A percentile compares a stretch with the other conserved stretches of the same genome.
These are phyloP conservation scores for Brachionus paranguensis DNA, from an alignment of 1,140 invertebrate species.

Conservation along the genomic window DNA sequence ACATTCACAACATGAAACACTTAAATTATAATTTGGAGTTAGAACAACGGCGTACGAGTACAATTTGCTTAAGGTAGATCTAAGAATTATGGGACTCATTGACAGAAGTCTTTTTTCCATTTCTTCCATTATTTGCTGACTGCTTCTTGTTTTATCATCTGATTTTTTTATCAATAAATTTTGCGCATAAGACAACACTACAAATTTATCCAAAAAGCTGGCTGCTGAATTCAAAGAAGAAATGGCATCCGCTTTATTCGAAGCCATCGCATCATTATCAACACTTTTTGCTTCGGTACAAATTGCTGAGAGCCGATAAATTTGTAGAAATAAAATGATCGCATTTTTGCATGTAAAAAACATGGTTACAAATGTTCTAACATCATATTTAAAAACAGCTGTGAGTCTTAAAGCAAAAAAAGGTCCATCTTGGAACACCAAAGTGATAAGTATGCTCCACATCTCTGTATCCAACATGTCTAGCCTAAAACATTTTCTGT, in stretches of 20 bases:
- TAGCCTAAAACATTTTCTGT: not conserved
- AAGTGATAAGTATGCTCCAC: conserved; percentile 62
- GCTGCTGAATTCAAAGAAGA: conserved; percentile 1
- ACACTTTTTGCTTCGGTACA: conserved; percentile 13
- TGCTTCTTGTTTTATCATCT: not conserved
- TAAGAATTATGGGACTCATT: conserved; percentile 1
- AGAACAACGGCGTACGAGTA: conserved; percentile 35
- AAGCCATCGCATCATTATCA: not conserved
- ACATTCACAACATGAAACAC: conserved; percentile 5
- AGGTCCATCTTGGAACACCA: conserved; percentile 66
- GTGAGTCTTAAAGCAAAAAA: conserved; percentile 73
- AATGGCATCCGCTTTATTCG: conserved; percentile 37
- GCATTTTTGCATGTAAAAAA: conserved; percentile 83
- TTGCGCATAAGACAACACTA: conserved; percentile 18
- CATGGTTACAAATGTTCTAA: conserved; percentile 80
- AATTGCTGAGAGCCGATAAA: conserved; percentile 67
- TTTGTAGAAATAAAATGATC: conserved; percentile 71
- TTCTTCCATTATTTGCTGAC: conserved; percentile 20
- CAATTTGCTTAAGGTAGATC: conserved; percentile 13
- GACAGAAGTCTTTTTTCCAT: conserved; percentile 11
- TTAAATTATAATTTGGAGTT: conserved; percentile 36
- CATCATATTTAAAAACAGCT: conserved; percentile 73
- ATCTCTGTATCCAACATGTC: conserved; percentile 62
- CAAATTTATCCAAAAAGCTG: conserved; percentile 24
- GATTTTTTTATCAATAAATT: conserved; percentile 29